A percentile compares a stretch with the other conserved stretches of the same genome.
These are phyloP conservation scores for Leucopternis melanops DNA, from an alignment of 2,113 vertebrate species.

Conservation along the genomic window DNA sequence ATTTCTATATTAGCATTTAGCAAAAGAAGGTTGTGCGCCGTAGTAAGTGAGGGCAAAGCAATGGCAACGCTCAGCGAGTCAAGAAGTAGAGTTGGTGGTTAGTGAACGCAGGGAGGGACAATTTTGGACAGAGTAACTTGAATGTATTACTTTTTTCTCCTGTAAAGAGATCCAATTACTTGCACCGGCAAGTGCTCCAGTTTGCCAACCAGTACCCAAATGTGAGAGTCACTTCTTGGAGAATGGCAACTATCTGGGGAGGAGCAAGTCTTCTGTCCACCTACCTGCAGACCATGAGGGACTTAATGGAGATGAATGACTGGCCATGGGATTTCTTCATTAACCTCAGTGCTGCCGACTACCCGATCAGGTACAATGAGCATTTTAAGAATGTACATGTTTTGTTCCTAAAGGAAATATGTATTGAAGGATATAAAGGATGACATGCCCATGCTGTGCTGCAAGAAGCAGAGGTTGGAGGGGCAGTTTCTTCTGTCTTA, in stretches of 20 bases:
- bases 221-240: slow-evolving; percentile 92
- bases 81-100: background rate
- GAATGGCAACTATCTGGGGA: slow-evolving; percentile 98
- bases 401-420: background rate
- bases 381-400: background rate
- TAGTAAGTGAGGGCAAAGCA: background rate
- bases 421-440: background rate
- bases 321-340: slow-evolving; percentile 99
- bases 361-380: slow-evolving; percentile 87
- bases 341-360: slow-evolving; percentile 97
- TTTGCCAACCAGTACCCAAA: slow-evolving; percentile 85
- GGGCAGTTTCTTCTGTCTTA: background rate
- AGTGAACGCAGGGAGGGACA: background rate
- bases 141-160: slow-evolving; percentile 40
- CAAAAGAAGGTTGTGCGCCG: background rate
- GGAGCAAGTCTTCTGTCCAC: slow-evolving; percentile 94
- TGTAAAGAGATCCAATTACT: slow-evolving; percentile 89
- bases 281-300: slow-evolving; percentile 92
- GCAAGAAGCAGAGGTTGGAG: background rate
- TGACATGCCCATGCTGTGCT: background rate
- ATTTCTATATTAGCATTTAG: background rate
- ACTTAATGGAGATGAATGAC: slow-evolving; percentile 92
- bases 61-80: background rate
- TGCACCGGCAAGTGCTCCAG: slow-evolving; percentile 87
- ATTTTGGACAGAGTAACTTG: background rate